These are phyloP conservation scores for Acronicta alni DNA, from an alignment of 2,888 invertebrate genomes.

Conservation along the genomic window DNA sequence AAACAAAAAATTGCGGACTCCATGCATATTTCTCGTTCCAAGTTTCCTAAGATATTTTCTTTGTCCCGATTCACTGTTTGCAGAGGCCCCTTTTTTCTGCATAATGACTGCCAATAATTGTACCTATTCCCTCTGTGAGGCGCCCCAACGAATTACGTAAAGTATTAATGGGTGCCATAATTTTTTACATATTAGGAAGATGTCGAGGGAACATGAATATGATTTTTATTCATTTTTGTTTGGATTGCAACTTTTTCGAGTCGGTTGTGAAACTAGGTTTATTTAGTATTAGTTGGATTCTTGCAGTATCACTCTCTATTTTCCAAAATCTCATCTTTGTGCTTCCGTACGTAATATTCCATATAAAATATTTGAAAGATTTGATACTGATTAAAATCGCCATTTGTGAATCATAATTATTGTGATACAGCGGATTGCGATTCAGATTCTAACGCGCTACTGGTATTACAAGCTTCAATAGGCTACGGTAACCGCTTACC, in stretches of 20 bases:
- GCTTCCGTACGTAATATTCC: too few relatives aligned
- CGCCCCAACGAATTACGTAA: constrained; percentile 54
- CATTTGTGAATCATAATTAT: too few relatives aligned
- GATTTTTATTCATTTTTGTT: constrained; percentile 33
- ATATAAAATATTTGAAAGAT: too few relatives aligned
- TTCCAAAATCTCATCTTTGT: too few relatives aligned
- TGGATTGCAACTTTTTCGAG: constrained; percentile 10
- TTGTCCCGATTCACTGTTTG: constrained; percentile 59
- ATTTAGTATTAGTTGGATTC: neutral
- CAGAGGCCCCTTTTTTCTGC: constrained; percentile 59
- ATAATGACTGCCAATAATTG: constrained; percentile 66
- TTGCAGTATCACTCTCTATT: too few relatives aligned
- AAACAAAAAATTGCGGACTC: constrained; percentile 28
- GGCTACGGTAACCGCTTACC: too few relatives aligned
- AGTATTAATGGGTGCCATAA: constrained; percentile 55
- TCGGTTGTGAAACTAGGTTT: constrained; percentile 13
- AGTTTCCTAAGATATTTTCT: constrained; percentile 53
- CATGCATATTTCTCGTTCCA: constrained; percentile 27
- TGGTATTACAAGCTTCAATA: too few relatives aligned
- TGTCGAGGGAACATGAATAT: constrained; percentile 49
- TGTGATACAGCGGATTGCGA: too few relatives aligned
- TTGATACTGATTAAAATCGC: too few relatives aligned
- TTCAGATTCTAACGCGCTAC: too few relatives aligned
- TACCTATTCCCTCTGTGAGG: constrained; percentile 49
- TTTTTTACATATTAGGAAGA: constrained; percentile 56